Conservation (phyloP, 2,113 vertebrate species). For the Anguilla japonica region DNA sequence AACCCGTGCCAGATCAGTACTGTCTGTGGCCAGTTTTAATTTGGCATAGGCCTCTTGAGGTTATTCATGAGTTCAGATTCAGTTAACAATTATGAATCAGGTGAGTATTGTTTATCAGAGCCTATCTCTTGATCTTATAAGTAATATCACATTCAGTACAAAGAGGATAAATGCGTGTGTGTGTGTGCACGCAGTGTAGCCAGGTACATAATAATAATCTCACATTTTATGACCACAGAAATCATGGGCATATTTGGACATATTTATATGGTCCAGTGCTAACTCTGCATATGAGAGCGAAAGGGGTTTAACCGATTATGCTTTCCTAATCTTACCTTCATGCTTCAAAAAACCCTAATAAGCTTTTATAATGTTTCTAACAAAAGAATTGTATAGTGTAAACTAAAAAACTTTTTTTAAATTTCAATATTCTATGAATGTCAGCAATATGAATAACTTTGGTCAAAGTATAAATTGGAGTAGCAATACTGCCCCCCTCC, state of each 20-base stretch:
- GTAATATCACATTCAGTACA: not conserved
- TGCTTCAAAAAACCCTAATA: not conserved
- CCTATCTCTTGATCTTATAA: not conserved
- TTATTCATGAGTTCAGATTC: not conserved
- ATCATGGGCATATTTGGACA: not conserved
- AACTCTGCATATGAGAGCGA: slow-evolving; percentile 10
- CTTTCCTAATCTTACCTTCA: slow-evolving; percentile 9
- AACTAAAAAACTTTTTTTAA: no score
- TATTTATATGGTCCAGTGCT: not conserved
- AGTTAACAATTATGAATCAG: not conserved
- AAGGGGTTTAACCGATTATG: slow-evolving; percentile 18
- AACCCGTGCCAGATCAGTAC: not conserved
- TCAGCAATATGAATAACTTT: no score
- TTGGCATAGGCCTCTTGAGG: not conserved
- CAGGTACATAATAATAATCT: not conserved
- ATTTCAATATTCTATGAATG: no score
- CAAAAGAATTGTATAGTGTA: not conserved
- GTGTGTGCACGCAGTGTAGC: not conserved
- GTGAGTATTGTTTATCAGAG: not conserved
- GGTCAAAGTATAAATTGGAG: no score
- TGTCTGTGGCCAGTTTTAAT: not conserved
- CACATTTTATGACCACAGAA: not conserved
- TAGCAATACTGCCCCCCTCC: no score
- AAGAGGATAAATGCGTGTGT: not conserved
- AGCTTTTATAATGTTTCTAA: not conserved